Base-by-base conservation (phyloP, 1,140 invertebrate genomes). In the Leptoteleia sp. region DNA sequence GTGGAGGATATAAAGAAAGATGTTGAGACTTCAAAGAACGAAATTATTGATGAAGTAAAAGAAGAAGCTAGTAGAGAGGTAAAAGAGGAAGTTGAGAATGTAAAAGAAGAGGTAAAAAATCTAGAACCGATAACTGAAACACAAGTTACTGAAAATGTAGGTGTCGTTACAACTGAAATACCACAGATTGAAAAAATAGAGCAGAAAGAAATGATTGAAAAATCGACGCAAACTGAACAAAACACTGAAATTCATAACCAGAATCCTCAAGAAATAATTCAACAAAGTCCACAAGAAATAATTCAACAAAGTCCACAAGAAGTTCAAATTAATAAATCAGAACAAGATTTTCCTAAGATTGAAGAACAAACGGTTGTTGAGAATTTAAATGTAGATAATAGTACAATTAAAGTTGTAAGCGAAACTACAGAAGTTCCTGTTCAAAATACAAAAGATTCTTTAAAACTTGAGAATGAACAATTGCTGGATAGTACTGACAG, bases 381-480 rank as follows among this genome's bases (percentile, higher is more conserved):
- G 22, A 11, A 54, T 40, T 1, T 15, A 61, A 13, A 22, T 61
- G 27, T 35, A 47, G 4, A 31, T 17, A 19, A 57, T 17, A 31
- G 19, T 29, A 2, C 17, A 0, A 17, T 17, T 13, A 31, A 65
- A 38, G 29, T 31, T 27, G 13, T 17, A 9, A 52, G 1, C 33
- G 29, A 52, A 38, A 7, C 38, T 3, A 4, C 17, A 35, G 15
- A 22, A 1, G 3, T 22, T 37, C n/a, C 27, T 52, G 9, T 7
- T 0, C 38, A 54, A n/a, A 40, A 9, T 48, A 9, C 15, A 12
- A 1, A 8, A 13, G n/a, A 11, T 50, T 17, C 6, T 45, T 8
- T 22, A 27, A 29, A 54, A 67, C 15, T 19, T 50, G n/a, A 22
- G 3, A 25, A 40, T 19, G 47, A 64, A 11, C 19, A 64, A 12